Evolutionary conservation across 2,797 vertebrate genomes (phyloP).

Genomic region (Gallinago nigripennis): DNA sequence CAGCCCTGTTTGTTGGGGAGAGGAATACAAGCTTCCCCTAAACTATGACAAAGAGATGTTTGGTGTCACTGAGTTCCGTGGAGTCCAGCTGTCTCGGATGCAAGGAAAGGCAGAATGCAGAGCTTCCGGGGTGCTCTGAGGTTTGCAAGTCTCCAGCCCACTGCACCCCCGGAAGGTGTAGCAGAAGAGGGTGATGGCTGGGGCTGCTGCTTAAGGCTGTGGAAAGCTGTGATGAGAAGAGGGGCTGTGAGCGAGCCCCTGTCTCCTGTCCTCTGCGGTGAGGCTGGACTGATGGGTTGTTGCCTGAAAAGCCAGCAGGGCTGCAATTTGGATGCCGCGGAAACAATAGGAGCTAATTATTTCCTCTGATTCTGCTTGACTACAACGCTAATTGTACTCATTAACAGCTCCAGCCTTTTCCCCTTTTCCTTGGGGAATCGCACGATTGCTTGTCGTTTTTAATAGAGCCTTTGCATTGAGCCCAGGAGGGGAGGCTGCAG

Average conservation of each 20-base stretch:
- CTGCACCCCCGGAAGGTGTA: neutral
- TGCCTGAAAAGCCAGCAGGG: constrained; percentile 11
- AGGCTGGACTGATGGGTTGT: neutral
- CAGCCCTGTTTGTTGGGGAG: neutral
- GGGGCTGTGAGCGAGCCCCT: neutral
- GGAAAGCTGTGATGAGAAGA: neutral
- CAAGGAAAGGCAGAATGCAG: neutral
- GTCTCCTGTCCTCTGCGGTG: neutral
- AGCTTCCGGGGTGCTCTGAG: neutral
- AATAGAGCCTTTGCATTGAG: neutral
- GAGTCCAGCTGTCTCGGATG: neutral
- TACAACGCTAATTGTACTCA: constrained; percentile 59
- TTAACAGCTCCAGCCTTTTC: constrained; percentile 55
- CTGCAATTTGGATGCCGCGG: neutral
- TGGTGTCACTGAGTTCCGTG: neutral
- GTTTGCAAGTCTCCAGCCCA: neutral
- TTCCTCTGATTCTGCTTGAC: constrained; percentile 56
- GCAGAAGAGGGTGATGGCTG: neutral
- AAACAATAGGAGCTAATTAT: constrained; percentile 60
- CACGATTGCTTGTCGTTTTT: constrained; percentile 1
- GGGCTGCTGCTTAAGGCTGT: neutral
- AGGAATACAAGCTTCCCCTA: neutral
- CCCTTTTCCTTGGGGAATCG: neutral
- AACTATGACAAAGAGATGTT: neutral
- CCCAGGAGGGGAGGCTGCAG: neutral